Percentiles rank a stretch among this genome's conserved stretches.
phyloP scores from a whole-genome alignment of 37 sponge, comb jelly and placozoan species.

The Cliona cf. orientalis region DNA sequence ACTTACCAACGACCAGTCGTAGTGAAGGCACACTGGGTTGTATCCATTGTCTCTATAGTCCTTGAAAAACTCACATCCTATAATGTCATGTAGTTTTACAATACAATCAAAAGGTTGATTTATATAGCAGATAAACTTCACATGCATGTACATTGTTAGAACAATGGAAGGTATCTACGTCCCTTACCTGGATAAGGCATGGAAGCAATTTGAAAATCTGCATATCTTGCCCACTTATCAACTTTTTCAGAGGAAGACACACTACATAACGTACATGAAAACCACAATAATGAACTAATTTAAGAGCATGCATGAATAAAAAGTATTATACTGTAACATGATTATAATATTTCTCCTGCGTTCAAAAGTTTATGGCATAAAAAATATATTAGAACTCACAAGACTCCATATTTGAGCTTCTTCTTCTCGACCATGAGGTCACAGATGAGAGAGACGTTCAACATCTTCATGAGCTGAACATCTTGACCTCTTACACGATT shows the following conservation, averaged over 20 bases:
- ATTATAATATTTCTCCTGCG: not conserved
- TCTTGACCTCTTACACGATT: constrained; percentile 80
- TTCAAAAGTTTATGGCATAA: not conserved
- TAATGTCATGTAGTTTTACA: not conserved
- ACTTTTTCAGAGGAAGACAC: constrained; percentile 96
- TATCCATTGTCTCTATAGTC: constrained; percentile 64
- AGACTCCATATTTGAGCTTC: constrained; percentile 81
- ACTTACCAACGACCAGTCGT: constrained; percentile 67
- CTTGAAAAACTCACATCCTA: constrained; percentile 66
- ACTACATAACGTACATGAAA: constrained; percentile 29
- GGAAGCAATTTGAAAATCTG: constrained; percentile 86
- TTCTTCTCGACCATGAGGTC: constrained; percentile 99
- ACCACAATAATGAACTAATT: not conserved
- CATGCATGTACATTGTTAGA: not conserved
- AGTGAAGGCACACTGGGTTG: constrained; percentile 41
- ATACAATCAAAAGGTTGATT: not conserved
- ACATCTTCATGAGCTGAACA: constrained; percentile 81
- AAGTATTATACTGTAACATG: no score
- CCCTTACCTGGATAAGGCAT: constrained; percentile 95
- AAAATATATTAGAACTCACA: constrained; percentile 53
- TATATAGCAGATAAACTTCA: not conserved
- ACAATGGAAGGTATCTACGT: not conserved
- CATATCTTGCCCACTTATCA: constrained; percentile 86
- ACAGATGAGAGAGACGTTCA: constrained; percentile 83
- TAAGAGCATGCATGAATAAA: no score